Percentiles rank a stretch among this genome's conserved stretches.
phyloP scores from a whole-genome alignment of 2,888 invertebrate genomes.

The Poecilobothrus nobilitatus region DNA sequence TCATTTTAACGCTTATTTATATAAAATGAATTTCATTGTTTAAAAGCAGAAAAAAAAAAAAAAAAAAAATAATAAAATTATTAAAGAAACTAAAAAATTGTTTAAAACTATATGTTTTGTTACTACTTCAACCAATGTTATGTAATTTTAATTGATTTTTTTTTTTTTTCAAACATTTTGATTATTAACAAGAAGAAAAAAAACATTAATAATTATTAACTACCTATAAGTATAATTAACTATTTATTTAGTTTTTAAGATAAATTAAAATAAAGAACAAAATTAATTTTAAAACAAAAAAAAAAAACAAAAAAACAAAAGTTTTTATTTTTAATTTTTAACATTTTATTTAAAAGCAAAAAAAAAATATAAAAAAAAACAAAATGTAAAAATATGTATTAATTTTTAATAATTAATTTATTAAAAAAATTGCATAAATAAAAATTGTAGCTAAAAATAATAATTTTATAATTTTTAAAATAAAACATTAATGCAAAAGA shows the following conservation, averaged over 20 bases:
- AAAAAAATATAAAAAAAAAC: too few species aligned
- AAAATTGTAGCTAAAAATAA: too few species aligned
- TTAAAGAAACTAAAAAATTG: background rate
- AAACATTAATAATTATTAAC: background rate
- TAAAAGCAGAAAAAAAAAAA: background rate
- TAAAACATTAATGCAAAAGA: too few species aligned
- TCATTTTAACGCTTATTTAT: too few species aligned
- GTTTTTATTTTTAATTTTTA: background rate
- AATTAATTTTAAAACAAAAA: background rate
- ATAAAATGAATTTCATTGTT: too few species aligned
- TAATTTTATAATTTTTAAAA: too few species aligned
- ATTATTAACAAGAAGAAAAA: background rate
- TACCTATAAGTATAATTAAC: conserved; percentile 2
- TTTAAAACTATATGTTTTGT: background rate
- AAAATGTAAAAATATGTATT: too few species aligned
- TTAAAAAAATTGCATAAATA: too few species aligned
- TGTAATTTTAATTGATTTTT: background rate
- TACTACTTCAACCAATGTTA: background rate
- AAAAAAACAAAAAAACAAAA: background rate
- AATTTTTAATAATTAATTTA: too few species aligned
- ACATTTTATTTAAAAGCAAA: background rate
- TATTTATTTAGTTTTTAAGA: conserved; percentile 4
- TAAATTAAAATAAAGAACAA: background rate
- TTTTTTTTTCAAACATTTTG: too few species aligned
- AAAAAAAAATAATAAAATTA: background rate